These are phyloP conservation scores for Schizaphis graminum DNA, from an alignment of 2,888 invertebrate genomes.

Conservation along the genomic window DNA sequence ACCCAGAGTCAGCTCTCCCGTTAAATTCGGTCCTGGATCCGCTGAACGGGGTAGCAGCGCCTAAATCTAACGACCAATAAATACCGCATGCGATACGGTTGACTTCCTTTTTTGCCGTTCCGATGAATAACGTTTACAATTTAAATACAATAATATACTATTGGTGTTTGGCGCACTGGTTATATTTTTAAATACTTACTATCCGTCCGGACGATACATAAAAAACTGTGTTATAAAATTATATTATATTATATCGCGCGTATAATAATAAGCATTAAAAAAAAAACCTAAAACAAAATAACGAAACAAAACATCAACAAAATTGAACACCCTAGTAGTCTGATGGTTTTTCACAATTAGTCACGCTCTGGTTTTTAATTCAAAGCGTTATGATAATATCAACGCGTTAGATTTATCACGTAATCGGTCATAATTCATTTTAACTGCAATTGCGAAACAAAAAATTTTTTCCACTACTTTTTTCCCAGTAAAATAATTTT, in stretches of 20 bases:
- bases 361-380: constrained; percentile 32
- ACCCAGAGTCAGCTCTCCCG: background rate
- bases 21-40: background rate
- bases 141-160: background rate
- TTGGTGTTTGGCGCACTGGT: background rate
- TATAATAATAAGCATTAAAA: background rate
- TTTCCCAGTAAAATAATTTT: background rate
- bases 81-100: background rate
- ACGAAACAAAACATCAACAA: background rate
- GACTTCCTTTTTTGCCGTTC: background rate
- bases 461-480: constrained; percentile 14
- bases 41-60: background rate
- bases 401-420: constrained; percentile 6
- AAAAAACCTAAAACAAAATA: background rate
- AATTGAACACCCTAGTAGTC: background rate
- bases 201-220: background rate
- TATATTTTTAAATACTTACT: background rate
- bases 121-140: background rate
- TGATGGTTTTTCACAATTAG: constrained; percentile 16
- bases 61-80: constrained; percentile 15
- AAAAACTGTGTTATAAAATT: background rate
- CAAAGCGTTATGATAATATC: background rate
- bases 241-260: background rate
- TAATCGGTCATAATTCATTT: constrained; percentile 18
- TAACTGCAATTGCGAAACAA: background rate